phyloP scores from a whole-genome alignment of 2,797 vertebrate species.

The Chloroceryle amazona region DNA sequence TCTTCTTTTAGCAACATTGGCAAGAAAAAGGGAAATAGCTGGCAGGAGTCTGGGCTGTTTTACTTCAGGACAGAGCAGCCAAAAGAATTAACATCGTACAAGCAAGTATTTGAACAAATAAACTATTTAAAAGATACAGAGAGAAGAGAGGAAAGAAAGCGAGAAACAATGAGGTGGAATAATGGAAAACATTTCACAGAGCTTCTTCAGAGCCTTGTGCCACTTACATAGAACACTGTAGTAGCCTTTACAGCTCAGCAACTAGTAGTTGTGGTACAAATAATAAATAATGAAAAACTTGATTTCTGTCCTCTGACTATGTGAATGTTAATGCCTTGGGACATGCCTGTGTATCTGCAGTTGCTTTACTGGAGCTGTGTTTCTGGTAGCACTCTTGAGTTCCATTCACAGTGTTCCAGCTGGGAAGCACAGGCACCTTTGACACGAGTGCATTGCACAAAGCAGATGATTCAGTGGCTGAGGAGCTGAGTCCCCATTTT shows the following conservation, averaged over 20 bases:
- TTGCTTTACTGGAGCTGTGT: not conserved
- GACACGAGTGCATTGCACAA: not conserved
- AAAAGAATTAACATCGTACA: not conserved
- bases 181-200: not conserved
- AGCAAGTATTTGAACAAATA: slow-evolving; percentile 5
- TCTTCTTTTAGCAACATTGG: slow-evolving; percentile 12
- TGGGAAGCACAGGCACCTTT: not conserved
- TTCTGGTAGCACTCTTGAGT: not conserved
- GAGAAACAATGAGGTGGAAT: not conserved
- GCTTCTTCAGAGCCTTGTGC: not conserved
- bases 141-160: not conserved
- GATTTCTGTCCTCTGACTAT: not conserved
- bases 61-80: not conserved
- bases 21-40: slow-evolving; percentile 44
- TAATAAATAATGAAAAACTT: not conserved
- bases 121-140: not conserved
- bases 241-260: not conserved
- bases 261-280: not conserved
- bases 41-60: not conserved
- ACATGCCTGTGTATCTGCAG: not conserved
- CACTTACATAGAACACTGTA: not conserved
- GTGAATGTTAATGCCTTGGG: not conserved
- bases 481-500: not conserved
- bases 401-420: not conserved
- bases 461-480: not conserved